These are phyloP conservation scores for Pissodes strobi DNA, from an alignment of 1,140 invertebrate genomes.

Conservation along the genomic window DNA sequence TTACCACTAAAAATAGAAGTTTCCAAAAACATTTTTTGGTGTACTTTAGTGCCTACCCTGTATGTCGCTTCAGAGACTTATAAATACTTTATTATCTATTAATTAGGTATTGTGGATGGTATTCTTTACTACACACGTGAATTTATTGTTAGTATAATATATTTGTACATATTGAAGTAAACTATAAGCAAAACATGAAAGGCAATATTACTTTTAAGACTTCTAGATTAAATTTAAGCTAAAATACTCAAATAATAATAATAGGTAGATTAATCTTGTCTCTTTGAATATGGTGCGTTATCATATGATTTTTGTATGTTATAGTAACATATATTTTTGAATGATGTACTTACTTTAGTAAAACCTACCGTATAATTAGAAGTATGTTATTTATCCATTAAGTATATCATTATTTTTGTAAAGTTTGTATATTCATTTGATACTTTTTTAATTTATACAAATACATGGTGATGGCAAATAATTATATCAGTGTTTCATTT, in stretches of 20 bases:
- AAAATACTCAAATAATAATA: slow-evolving; percentile 25
- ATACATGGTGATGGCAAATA: slow-evolving; percentile 31
- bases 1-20: too few species aligned
- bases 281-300: slow-evolving; percentile 30
- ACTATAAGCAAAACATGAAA: slow-evolving; percentile 9
- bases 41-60: too few species aligned
- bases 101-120: too few species aligned
- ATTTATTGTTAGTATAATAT: too few species aligned
- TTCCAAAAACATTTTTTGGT: too few species aligned
- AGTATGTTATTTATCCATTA: slow-evolving; percentile 1
- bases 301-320: slow-evolving; percentile 33
- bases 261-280: not conserved
- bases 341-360: slow-evolving; percentile 27
- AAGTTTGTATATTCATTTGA: slow-evolving; percentile 32
- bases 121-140: too few species aligned
- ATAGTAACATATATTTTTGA: slow-evolving; percentile 32
- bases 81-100: too few species aligned
- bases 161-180: slow-evolving; percentile 15
- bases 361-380: not conserved
- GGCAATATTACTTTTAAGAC: slow-evolving; percentile 30
- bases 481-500: too few species aligned
- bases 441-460: slow-evolving; percentile 27
- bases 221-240: not conserved
- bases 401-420: slow-evolving; percentile 17
- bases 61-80: too few species aligned